phyloP scores from a whole-genome alignment of 2,888 invertebrate species.

The Meganola albula region DNA sequence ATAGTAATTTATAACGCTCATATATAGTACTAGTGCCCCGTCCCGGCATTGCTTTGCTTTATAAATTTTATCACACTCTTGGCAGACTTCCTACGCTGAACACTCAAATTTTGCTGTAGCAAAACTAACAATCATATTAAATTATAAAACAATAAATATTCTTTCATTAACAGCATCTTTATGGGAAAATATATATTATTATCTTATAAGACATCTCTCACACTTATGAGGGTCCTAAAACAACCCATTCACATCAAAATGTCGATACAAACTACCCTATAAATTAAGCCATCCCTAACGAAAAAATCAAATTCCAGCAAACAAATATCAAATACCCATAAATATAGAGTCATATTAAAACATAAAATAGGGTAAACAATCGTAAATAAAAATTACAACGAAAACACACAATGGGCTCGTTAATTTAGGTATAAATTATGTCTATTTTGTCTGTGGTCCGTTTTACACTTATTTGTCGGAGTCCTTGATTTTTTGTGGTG shows the following conservation, averaged over 20 bases:
- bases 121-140: no score
- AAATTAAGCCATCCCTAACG: constrained; percentile 52
- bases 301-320: constrained; percentile 47
- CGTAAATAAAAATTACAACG: constrained; percentile 74
- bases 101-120: no score
- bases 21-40: no score
- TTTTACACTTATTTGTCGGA: constrained; percentile 69
- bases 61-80: no score
- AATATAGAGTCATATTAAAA: constrained; percentile 71
- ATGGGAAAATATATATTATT: constrained; percentile 7
- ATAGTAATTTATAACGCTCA: no score
- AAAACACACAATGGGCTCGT: constrained; percentile 67
- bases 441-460: constrained; percentile 64
- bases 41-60: no score
- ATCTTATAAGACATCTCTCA: constrained; percentile 18
- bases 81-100: no score
- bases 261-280: constrained; percentile 50
- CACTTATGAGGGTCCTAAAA: constrained; percentile 24
- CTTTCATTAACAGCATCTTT: constrained; percentile 17
- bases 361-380: constrained; percentile 76
- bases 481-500: constrained; percentile 53
- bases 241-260: constrained; percentile 43
- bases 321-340: constrained; percentile 56
- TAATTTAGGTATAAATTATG: constrained; percentile 72
- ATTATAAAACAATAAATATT: no score